phyloP scores from a whole-genome alignment of 2,113 vertebrate genomes.

The Fukomys damarensis region DNA sequence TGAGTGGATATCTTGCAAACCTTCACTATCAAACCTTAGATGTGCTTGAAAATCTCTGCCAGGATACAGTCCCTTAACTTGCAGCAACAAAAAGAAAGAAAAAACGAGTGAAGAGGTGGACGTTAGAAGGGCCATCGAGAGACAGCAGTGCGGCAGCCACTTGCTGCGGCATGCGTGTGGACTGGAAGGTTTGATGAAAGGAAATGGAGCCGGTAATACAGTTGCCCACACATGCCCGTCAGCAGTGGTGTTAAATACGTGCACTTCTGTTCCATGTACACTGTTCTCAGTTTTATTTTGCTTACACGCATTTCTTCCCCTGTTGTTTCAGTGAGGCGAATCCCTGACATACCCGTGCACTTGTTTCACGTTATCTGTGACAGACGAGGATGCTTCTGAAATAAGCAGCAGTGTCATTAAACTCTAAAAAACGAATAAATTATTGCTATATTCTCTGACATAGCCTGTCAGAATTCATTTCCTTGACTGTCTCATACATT shows the following conservation, averaged over 20 bases:
- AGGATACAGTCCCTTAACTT: not conserved
- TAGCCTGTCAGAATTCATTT: not conserved
- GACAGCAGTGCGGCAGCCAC: not conserved
- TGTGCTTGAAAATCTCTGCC: not conserved
- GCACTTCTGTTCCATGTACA: not conserved
- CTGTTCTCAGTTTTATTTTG: too few relatives aligned
- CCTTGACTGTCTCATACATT: not conserved
- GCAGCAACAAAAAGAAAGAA: not conserved
- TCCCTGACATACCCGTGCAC: not conserved
- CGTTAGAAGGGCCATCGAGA: not conserved
- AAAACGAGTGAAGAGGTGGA: not conserved
- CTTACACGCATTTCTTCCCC: not conserved
- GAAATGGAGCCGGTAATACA: not conserved
- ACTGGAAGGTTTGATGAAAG: not conserved
- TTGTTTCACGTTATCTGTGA: not conserved
- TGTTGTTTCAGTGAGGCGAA: not conserved
- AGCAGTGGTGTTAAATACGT: not conserved
- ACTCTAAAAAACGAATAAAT: not conserved
- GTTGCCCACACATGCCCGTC: too few relatives aligned
- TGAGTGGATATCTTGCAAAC: not conserved
- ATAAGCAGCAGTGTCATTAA: not conserved
- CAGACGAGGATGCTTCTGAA: not conserved
- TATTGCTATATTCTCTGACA: not conserved
- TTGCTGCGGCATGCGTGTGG: not conserved
- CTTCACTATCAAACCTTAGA: not conserved